Conservation (phyloP, 1,140 invertebrate genomes). For the Homalodisca vitripennis region DNA sequence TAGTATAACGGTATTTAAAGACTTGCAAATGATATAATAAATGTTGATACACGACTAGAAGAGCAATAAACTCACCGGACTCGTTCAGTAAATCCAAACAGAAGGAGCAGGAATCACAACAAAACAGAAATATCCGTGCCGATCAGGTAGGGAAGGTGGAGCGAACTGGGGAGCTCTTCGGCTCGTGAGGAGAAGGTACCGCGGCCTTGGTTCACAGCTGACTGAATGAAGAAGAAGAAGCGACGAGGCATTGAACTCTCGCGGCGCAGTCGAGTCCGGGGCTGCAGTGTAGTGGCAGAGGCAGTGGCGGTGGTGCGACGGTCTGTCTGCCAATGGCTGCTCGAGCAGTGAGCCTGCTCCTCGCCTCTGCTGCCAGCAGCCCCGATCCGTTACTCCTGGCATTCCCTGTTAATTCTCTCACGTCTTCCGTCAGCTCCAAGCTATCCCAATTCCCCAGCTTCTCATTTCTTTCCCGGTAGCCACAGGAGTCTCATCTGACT, state of each 20-base stretch:
- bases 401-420: slow-evolving; percentile 15
- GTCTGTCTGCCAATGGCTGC: slow-evolving; percentile 8
- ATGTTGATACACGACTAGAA: no score
- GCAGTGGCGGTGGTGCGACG: no score
- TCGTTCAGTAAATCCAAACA: slow-evolving; percentile 3
- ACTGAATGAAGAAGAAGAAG: background rate
- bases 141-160: background rate
- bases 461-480: no score
- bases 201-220: slow-evolving; percentile 10
- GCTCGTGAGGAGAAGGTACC: background rate
- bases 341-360: no score
- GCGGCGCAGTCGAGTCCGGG: no score
- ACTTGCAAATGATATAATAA: no score
- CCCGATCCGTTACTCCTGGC: slow-evolving; percentile 3
- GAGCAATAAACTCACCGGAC: no score
- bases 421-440: background rate
- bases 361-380: background rate
- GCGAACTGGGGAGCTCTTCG: background rate
- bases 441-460: background rate
- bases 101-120: background rate
- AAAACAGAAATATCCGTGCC: no score
- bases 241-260: slow-evolving; percentile 1
- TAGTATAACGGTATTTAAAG: no score
- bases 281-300: no score
- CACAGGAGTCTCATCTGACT: no score